Base-by-base conservation (phyloP, 2,888 invertebrate species). In the Oxycera nigricornis region DNA sequence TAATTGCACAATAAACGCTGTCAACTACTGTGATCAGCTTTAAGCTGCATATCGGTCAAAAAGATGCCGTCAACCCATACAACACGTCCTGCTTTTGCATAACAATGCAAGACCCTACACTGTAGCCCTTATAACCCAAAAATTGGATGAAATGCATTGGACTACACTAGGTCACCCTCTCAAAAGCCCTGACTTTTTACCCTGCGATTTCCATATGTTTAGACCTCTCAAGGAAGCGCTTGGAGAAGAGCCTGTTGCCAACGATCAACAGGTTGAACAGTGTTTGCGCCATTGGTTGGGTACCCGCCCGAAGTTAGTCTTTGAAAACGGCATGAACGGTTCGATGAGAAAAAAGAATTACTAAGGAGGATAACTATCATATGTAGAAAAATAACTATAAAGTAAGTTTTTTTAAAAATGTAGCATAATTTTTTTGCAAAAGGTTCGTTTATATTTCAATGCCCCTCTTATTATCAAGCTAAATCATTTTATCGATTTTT, bases 191-290 rank as follows among this genome's bases (percentile, higher is more conserved):
- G 46, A 3, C 14, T 17, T 46, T 46, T 46, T 2, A 3, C 46
- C 46, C 3, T 46, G 46, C 14, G 17, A 2, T 55, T 55, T 55
- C 55, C 55, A 55, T 55, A 55, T 55, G 55, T 55, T 55, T 55
- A 7, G 55, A 24, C 22, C 20, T 55, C 55, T 55, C 55, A 55
- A 55, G 24, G 2, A 22, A 22, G 55, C 55, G 24, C 55, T 55
- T 55, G 22, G 22, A 55, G 55, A 24, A 55, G 55, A 55, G 55
- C 55, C 22, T 6, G 17, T 55, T 22, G 55, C 55, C 4, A 55
- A 55, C 20, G 3, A 55, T 55, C 22, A 55, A 20, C 17, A 55
- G 55, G 55, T 55, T 55, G 22, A 55, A 55, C 22, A 55, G 55
- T 55, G 17, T 22, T 2, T 55, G 3, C 24, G 55, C n/a, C n/a